phyloP scores from a whole-genome alignment of 2,113 vertebrate genomes.

The Carassius gibelio region DNA sequence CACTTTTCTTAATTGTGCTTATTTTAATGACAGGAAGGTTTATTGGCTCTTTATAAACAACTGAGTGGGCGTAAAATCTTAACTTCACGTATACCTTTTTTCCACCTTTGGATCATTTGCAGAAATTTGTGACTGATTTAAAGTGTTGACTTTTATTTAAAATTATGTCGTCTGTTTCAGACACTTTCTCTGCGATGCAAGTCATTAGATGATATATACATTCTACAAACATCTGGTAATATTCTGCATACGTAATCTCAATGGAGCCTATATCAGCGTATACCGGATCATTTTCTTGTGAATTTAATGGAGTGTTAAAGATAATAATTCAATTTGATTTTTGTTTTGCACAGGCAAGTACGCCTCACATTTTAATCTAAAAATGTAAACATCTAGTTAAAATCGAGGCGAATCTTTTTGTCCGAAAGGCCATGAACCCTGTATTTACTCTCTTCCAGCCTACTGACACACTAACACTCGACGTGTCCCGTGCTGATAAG shows the following conservation, averaged over 20 bases:
- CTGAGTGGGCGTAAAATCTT: no score
- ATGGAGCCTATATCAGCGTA: not conserved
- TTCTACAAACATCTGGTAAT: not conserved
- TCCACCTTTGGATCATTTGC: not conserved
- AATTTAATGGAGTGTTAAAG: not conserved
- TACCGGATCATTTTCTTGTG: not conserved
- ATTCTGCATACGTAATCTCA: not conserved
- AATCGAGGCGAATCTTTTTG: not conserved
- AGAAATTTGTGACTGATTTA: not conserved
- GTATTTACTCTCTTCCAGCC: not conserved
- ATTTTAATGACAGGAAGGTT: no score
- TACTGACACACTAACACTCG: slow-evolving; percentile 9
- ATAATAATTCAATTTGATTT: not conserved
- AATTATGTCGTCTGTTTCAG: not conserved
- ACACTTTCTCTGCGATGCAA: no score
- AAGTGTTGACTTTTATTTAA: not conserved
- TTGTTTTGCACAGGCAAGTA: not conserved
- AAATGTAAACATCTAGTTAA: not conserved
- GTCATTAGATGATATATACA: not conserved
- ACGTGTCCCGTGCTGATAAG: not conserved
- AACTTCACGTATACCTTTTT: no score
- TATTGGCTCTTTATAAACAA: no score
- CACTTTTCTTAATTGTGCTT: no score
- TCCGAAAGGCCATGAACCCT: not conserved
- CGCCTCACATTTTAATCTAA: not conserved